A percentile compares a stretch with the other conserved stretches of the same genome.
Evolutionary conservation across 1,140 invertebrate species (phyloP).

Genomic region (Pectinophora gossypiella): DNA sequence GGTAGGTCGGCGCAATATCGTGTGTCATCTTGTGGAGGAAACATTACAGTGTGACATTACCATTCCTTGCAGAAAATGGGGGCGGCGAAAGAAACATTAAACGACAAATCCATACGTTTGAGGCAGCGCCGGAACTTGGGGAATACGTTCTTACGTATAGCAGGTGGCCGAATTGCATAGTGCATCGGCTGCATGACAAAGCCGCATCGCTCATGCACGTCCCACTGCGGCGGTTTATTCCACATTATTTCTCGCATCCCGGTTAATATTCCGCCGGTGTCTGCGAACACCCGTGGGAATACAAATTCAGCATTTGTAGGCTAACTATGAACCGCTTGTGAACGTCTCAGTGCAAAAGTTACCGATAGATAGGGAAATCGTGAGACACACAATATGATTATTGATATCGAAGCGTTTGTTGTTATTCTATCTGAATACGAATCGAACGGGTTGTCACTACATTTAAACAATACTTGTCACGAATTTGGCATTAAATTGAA

Average conservation of each 20-base stretch:
- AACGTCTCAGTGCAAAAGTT: slow-evolving; percentile 21
- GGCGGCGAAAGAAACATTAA: background rate
- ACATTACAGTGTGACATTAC: too few relatives aligned
- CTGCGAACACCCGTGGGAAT: slow-evolving; percentile 34
- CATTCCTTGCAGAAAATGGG: too few relatives aligned
- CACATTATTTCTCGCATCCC: slow-evolving; percentile 45
- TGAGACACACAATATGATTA: background rate
- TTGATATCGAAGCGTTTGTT: too few relatives aligned
- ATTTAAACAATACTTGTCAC: too few relatives aligned
- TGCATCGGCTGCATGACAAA: slow-evolving; percentile 1
- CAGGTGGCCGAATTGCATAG: background rate
- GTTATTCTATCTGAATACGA: too few relatives aligned
- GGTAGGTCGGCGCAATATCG: too few relatives aligned
- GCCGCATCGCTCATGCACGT: slow-evolving; percentile 38
- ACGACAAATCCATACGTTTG: background rate
- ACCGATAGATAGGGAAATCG: background rate
- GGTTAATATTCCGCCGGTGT: slow-evolving; percentile 52
- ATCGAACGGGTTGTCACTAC: too few relatives aligned
- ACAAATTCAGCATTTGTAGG: slow-evolving; percentile 49
- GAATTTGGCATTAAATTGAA: too few relatives aligned
- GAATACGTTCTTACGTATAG: background rate
- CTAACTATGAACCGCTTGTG: slow-evolving; percentile 39
- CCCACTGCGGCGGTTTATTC: slow-evolving; percentile 50
- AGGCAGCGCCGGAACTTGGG: background rate
- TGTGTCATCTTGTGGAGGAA: too few relatives aligned